Evolutionary conservation across 2,797 vertebrate species (phyloP), one percentile per base, ranked within the genome.

Genomic region (Eupleurogrammus muticus): DNA sequence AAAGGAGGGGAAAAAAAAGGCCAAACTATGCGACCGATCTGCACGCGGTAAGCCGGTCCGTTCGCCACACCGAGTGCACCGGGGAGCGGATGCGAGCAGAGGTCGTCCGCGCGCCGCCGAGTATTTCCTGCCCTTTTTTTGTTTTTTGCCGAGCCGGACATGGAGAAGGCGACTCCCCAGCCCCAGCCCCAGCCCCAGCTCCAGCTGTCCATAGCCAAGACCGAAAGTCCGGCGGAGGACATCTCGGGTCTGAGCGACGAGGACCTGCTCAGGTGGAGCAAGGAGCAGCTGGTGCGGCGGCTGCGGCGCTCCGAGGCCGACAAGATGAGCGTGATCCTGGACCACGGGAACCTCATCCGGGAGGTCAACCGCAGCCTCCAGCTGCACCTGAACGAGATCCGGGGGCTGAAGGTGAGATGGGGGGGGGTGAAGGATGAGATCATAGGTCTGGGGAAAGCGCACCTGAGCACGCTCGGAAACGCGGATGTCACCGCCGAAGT

Each of bases 311-410:
- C 97, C 0, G 97, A 99, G 93, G 96, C 96, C 63, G 97, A 98
- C 85, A 99, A 98, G 93, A 98, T 99, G 96, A 98, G 96, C 93
- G 96, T 97, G 83, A 99, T 99, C 89, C 92, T 99, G 92, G 97
- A 99, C 91, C 97, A 99, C 90, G 97, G 97, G 87, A 98, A 98
- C 90, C 96, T 99, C 82, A 99, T 99, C 92, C 96, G 96, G 11
- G 97, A 99, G 93, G 97, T 99, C 91, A 99, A 99, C 90, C 97
- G 97, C 74, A 97, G 97, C 78, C 95, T 99, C 54, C 97, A 99
- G 94, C 94, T 98, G 66, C 97, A 99, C 92, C 93, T 99, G 58
- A 97, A 96, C 86, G 97, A 99, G 94, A 99, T 99, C 92, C 95
- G 97, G 71, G 97, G 97, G 79, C 94, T 99, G 90, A 99, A 98